Evolutionary conservation across 2,888 invertebrate species (phyloP).

Genomic region (Hirtodrosophila confusa): DNA sequence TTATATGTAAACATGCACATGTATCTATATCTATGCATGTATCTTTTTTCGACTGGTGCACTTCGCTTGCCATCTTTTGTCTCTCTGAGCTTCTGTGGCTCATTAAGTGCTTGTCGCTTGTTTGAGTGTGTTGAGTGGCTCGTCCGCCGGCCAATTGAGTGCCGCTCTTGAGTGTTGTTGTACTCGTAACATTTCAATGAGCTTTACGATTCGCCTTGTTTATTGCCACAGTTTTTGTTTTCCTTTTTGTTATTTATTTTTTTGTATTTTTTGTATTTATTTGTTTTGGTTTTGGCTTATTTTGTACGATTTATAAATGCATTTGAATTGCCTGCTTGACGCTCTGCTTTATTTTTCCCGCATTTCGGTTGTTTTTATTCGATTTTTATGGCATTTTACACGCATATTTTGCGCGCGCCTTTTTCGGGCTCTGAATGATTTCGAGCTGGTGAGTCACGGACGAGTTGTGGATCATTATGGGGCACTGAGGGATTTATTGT

Average conservation of each 20-base stretch:
- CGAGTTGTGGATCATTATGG: slow-evolving; percentile 43
- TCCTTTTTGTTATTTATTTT: slow-evolving; percentile 2
- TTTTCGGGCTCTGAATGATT: slow-evolving; percentile 43
- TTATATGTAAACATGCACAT: slow-evolving; percentile 15
- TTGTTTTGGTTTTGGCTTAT: slow-evolving; percentile 30
- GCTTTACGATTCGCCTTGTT: slow-evolving; percentile 57
- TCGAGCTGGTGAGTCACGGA: slow-evolving; percentile 55
- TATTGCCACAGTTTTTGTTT: slow-evolving; percentile 46
- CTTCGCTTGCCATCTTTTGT: slow-evolving; percentile 15
- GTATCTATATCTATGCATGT: neutral
- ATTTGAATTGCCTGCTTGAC: slow-evolving; percentile 56
- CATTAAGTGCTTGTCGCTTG: slow-evolving; percentile 74
- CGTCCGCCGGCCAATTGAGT: slow-evolving; percentile 64
- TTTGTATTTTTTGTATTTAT: slow-evolving; percentile 4
- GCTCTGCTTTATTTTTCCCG: slow-evolving; percentile 52
- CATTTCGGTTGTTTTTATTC: slow-evolving; percentile 57
- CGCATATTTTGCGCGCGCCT: slow-evolving; percentile 42
- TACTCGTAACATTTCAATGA: slow-evolving; percentile 71
- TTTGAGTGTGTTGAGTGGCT: slow-evolving; percentile 58
- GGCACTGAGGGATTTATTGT: slow-evolving; percentile 49
- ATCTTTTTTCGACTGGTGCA: slow-evolving; percentile 11
- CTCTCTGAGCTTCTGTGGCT: slow-evolving; percentile 48
- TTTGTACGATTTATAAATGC: slow-evolving; percentile 63
- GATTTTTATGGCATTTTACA: slow-evolving; percentile 64
- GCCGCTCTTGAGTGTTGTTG: slow-evolving; percentile 69